phyloP scores from a whole-genome alignment of 2,888 invertebrate species.

The Tenthredo livida region DNA sequence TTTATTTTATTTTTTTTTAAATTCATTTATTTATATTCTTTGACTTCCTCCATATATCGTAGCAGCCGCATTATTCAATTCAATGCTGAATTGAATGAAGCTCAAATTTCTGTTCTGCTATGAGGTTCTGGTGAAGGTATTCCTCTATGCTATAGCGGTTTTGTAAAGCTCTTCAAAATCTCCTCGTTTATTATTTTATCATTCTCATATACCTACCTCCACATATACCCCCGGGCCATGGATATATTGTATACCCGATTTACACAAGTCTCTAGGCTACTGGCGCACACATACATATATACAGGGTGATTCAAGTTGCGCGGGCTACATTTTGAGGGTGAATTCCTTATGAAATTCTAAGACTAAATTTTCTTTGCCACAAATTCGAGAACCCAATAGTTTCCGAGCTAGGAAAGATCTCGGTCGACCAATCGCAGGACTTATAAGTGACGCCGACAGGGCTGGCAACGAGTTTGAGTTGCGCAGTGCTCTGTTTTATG shows the following conservation, averaged over 20 bases:
- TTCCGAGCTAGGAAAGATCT: too few species aligned
- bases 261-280: not conserved
- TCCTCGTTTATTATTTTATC: slow-evolving; percentile 4
- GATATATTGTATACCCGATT: not conserved
- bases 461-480: too few species aligned
- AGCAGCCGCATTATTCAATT: not conserved
- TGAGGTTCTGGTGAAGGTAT: not conserved
- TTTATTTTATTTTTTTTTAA: not conserved
- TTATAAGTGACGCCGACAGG: too few species aligned
- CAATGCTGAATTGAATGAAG: not conserved
- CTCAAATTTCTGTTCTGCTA: not conserved
- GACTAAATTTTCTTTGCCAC: too few species aligned
- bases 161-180: not conserved
- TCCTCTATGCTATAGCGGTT: not conserved
- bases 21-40: not conserved
- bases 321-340: too few species aligned
- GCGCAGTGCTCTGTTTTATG: too few species aligned
- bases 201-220: not conserved
- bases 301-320: too few species aligned
- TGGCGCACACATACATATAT: not conserved
- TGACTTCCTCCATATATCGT: not conserved
- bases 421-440: too few species aligned
- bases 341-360: too few species aligned
- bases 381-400: too few species aligned
- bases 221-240: not conserved